Evolutionary conservation across 2,797 vertebrate genomes (phyloP).

Genomic region (Momotus momota): DNA sequence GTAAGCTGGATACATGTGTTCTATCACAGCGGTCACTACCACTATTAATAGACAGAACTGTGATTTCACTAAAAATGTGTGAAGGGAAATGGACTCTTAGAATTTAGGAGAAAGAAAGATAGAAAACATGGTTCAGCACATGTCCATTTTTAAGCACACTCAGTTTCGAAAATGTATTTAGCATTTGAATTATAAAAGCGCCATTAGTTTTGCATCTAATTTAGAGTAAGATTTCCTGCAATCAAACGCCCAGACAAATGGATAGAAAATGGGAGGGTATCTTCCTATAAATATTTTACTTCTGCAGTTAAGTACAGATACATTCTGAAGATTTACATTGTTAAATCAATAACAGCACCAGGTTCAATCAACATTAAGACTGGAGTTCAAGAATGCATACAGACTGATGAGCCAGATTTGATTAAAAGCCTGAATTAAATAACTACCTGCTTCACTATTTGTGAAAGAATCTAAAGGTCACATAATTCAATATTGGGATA

Average conservation of each 20-base stretch:
- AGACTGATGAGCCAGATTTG: background rate
- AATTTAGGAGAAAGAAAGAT: background rate
- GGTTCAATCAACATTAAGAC: background rate
- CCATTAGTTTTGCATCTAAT: background rate
- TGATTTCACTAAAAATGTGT: background rate
- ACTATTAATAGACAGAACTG: background rate
- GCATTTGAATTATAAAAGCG: background rate
- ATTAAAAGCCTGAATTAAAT: conserved; percentile 28
- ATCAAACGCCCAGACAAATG: background rate
- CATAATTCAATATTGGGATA: background rate
- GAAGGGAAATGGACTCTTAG: background rate
- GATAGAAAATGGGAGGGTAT: background rate
- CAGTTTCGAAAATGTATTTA: background rate
- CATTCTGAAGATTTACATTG: background rate
- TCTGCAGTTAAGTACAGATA: background rate
- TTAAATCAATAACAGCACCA: background rate
- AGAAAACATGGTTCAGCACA: background rate
- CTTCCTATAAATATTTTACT: background rate
- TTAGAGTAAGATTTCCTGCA: background rate
- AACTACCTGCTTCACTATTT: conserved; percentile 24
- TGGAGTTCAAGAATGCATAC: background rate
- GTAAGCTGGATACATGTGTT: background rate
- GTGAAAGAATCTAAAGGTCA: conserved; percentile 41
- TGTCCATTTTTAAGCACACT: background rate
- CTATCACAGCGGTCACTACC: background rate